These are phyloP conservation scores for Plecturocebus donacophilus DNA, from an alignment of 2,113 vertebrate species.

Conservation along the genomic window DNA sequence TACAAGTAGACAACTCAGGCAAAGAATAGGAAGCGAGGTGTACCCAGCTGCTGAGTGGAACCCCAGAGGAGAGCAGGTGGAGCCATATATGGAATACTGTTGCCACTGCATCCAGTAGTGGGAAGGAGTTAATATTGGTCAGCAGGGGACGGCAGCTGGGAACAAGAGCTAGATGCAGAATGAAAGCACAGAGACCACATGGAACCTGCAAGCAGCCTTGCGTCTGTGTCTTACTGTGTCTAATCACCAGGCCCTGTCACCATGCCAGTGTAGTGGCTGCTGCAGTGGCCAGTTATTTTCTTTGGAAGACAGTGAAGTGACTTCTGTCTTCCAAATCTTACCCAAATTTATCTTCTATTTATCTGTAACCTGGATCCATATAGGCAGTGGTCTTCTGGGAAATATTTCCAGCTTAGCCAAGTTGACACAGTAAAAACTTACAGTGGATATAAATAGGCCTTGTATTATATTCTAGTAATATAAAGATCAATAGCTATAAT, in stretches of 20 bases:
- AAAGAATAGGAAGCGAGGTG: not conserved
- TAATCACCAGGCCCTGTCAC: not conserved
- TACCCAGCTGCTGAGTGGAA: not conserved
- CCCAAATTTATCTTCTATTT: not conserved
- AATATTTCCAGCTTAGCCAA: not conserved
- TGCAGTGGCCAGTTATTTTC: not conserved
- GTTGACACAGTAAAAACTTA: not conserved
- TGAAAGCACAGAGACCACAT: not conserved
- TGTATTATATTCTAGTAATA: conserved; percentile 13
- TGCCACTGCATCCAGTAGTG: not conserved
- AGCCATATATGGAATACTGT: not conserved
- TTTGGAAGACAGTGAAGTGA: too few relatives aligned
- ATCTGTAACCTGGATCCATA: not conserved
- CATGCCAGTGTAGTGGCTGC: not conserved
- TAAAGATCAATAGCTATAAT: not conserved
- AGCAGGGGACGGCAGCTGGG: not conserved
- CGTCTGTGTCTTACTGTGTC: not conserved
- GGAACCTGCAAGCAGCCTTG: not conserved
- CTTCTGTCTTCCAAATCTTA: not conserved
- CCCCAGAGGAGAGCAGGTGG: conserved; percentile 4
- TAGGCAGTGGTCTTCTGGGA: not conserved
- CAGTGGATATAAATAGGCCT: not conserved
- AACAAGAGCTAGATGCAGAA: not conserved
- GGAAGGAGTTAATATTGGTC: not conserved
- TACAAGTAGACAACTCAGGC: not conserved